Evolutionary conservation across 2,113 vertebrate genomes (phyloP), one percentile per base, ranked within the genome.

Genomic region (Seriola rivoliana): DNA sequence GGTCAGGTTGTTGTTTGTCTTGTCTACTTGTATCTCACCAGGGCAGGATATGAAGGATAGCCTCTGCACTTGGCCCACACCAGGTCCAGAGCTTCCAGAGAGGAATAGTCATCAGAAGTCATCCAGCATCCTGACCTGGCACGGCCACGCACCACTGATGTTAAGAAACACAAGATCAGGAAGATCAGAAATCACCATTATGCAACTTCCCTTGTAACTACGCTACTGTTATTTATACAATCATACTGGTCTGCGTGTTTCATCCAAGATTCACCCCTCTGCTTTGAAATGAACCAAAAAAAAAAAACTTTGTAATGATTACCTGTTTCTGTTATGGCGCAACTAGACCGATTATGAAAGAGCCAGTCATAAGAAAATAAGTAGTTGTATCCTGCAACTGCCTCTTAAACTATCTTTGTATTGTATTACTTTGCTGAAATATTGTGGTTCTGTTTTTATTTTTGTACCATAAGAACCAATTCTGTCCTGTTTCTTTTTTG

Each of bases 31-130:
- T 55, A 42, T 81, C 96, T 96, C 88, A 99, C 98, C 97, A 99
- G 91, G 0, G 98, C 98, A 0, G 98, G 98, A 90, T 99, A 99
- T 0, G 98, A 99, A 32, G 98, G 98, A 80, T 99, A 99, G 11
- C 98, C 98, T 90, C 98, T 92, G 93, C 98, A 99, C 89, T 99
- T 99, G 81, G 98, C 98, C 98, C 98, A 99, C 86, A 99, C 98
- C 81, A 99, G 95, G 92, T 99, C 98, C 91, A 99, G 93, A 77
- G 98, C 97, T 14, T 99, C 98, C 92, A 99, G 94, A 0, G 97
- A 96, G 23, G 96, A 96, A 88, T 98, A 98, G 75, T 99, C 98
- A 0, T 99, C 97, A 55, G 99, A 97, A 0, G 97, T 97, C 79
- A 99, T 96, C 98, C 98, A 99, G 80, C 97, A 97, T 8, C 92